phyloP scores from a whole-genome alignment of 2,888 invertebrate genomes.

The Diadromus collaris region DNA sequence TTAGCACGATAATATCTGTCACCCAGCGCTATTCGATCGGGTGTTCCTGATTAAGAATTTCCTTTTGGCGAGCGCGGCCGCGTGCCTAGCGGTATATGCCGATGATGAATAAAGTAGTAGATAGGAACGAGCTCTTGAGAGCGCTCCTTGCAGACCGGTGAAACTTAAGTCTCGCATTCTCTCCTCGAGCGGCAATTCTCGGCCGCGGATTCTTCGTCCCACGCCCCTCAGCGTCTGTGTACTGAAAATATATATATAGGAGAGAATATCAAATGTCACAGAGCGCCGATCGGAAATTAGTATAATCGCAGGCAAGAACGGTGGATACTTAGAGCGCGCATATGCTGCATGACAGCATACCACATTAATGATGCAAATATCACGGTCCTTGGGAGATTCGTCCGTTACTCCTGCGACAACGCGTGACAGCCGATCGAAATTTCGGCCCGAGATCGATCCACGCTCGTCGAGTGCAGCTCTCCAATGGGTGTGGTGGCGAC shows the following conservation, averaged over 20 bases:
- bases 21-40: background rate
- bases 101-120: conserved; percentile 6
- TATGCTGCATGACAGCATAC: conserved; percentile 12
- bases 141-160: conserved; percentile 9
- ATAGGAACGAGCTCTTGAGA: conserved; percentile 6
- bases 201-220: conserved; percentile 35
- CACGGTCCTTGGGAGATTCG: conserved; percentile 10
- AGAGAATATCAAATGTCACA: conserved; percentile 56
- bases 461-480: conserved; percentile 1
- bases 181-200: conserved; percentile 5
- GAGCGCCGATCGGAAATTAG: conserved; percentile 52
- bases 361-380: conserved; percentile 29
- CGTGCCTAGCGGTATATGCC: background rate
- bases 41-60: background rate
- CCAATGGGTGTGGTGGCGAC: conserved; percentile 12
- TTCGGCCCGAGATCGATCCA: background rate
- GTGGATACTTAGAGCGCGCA: background rate
- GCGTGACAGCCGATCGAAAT: conserved; percentile 17
- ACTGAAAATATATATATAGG: background rate
- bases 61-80: background rate
- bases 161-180: conserved; percentile 23
- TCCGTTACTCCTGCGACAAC: background rate
- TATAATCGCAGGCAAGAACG: conserved; percentile 49
- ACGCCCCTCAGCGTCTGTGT: conserved; percentile 9
- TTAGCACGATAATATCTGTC: conserved; percentile 19